Evolutionary conservation across 2,113 vertebrate species (phyloP).

Genomic region (Myiagra hebetior): DNA sequence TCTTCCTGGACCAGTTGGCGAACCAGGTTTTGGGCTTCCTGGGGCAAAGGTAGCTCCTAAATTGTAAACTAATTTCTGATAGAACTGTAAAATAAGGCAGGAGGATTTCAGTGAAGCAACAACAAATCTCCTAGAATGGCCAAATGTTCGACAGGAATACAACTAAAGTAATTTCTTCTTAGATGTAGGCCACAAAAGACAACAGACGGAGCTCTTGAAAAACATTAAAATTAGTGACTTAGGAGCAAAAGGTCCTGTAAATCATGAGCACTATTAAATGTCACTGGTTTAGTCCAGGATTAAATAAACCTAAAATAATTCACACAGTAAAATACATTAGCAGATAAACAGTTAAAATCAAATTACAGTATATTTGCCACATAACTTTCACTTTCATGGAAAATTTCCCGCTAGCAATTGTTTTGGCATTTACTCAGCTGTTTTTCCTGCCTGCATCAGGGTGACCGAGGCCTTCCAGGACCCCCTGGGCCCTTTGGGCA

Average conservation of each 20-base stretch:
- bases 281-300: background rate
- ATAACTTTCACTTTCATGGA: background rate
- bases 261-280: background rate
- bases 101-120: background rate
- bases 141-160: background rate
- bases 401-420: background rate
- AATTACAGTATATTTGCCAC: background rate
- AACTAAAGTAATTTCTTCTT: background rate
- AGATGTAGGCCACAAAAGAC: background rate
- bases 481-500: conserved; percentile 78
- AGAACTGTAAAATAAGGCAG: background rate
- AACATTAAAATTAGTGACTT: background rate
- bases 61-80: background rate
- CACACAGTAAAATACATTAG: background rate
- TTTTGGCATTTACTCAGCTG: background rate
- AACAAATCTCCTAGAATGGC: background rate
- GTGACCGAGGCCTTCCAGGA: conserved; percentile 81
- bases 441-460: conserved; percentile 69
- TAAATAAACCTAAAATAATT: background rate
- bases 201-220: background rate
- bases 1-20: conserved; percentile 80
- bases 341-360: background rate
- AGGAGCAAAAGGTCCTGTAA: background rate
- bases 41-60: conserved; percentile 82
- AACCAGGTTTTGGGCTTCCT: conserved; percentile 85